Evolutionary conservation across 64 coral and sea anemone genomes (phyloP).

Genomic region (Porites australiensis): DNA sequence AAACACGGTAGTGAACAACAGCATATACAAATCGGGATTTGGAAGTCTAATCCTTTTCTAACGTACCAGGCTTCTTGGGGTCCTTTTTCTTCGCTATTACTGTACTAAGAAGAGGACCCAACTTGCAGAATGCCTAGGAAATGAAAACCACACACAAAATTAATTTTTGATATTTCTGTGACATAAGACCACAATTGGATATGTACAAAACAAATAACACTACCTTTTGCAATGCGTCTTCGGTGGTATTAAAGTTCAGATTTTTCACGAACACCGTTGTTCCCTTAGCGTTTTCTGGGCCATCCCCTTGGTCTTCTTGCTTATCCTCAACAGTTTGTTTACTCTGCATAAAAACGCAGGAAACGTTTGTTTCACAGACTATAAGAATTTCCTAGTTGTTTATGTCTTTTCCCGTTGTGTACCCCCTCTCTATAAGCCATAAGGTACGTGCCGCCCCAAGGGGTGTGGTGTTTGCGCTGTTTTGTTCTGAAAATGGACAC

Average conservation of each 20-base stretch:
- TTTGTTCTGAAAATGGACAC: too few species aligned
- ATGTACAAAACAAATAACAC: not conserved
- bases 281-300: slow-evolving; percentile 69
- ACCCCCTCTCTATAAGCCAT: too few species aligned
- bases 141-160: not conserved
- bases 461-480: too few species aligned
- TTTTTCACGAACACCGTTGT: slow-evolving; percentile 94
- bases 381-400: too few species aligned
- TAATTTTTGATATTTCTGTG: too few species aligned
- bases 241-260: slow-evolving; percentile 88
- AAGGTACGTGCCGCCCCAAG: too few species aligned
- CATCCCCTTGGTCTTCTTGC: slow-evolving; percentile 49
- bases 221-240: slow-evolving; percentile 88
- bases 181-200: too few species aligned
- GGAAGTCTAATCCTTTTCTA: not conserved
- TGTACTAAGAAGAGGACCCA: slow-evolving; percentile 74
- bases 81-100: slow-evolving; percentile 96
- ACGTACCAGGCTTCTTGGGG: slow-evolving; percentile 84
- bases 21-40: not conserved
- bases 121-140: slow-evolving; percentile 68
- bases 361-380: not conserved
- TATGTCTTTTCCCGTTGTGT: too few species aligned
- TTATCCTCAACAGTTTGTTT: slow-evolving; percentile 12
- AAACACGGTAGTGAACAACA: not conserved
- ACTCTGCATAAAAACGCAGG: not conserved